These are phyloP conservation scores for Tethya wilhelma DNA, from an alignment of 37 sponge, comb jelly and placozoan species.

Conservation along the genomic window DNA sequence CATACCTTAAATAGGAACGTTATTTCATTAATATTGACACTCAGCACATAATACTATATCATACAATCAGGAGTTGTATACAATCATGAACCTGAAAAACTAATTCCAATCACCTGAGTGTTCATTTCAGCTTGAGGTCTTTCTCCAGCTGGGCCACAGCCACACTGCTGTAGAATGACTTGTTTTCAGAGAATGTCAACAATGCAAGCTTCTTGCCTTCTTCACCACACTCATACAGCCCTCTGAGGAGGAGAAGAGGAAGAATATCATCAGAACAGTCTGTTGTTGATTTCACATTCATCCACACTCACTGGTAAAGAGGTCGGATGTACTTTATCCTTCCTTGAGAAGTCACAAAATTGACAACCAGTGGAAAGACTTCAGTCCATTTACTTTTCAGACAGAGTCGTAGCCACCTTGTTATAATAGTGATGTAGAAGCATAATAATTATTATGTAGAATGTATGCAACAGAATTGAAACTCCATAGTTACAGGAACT, in stretches of 20 bases:
- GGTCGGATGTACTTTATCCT: slow-evolving; percentile 90
- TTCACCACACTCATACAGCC: slow-evolving; percentile 40
- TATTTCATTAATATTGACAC: no score
- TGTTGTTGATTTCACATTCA: no score
- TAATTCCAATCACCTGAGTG: no score
- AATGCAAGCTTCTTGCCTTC: slow-evolving; percentile 59
- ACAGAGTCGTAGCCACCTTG: slow-evolving; percentile 78
- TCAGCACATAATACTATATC: no score
- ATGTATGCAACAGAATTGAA: no score
- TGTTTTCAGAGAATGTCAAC: slow-evolving; percentile 42
- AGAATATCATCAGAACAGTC: no score
- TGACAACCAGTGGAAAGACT: slow-evolving; percentile 51
- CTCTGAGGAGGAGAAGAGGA: background rate
- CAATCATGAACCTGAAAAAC: no score
- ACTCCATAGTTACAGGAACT: no score
- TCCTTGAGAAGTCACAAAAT: slow-evolving; percentile 82
- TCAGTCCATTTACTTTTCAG: slow-evolving; percentile 53
- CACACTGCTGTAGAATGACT: slow-evolving; percentile 59
- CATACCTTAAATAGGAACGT: no score
- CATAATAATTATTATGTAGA: no score
- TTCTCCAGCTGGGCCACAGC: slow-evolving; percentile 61
- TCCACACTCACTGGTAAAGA: slow-evolving; percentile 76
- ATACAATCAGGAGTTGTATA: no score
- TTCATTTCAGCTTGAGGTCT: slow-evolving; percentile 64
- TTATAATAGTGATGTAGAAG: no score